These are phyloP conservation scores for Cairina moschata DNA, from an alignment of 2,113 vertebrate species.

Conservation along the genomic window DNA sequence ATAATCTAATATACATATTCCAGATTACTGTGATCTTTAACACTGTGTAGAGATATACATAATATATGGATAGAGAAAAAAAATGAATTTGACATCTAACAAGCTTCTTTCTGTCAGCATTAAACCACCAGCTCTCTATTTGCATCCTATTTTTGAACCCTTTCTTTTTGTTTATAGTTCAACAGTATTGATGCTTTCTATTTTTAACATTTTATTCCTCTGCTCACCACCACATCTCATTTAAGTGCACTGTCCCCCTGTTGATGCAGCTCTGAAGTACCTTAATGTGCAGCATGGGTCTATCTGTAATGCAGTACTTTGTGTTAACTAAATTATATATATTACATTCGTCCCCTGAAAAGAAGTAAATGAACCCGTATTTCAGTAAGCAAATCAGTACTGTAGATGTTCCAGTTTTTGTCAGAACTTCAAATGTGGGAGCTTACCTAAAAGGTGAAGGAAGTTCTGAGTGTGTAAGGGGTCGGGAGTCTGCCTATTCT, in stretches of 20 bases:
- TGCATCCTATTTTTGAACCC: not conserved
- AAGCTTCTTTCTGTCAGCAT: not conserved
- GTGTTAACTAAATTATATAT: not conserved
- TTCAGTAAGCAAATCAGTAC: not conserved
- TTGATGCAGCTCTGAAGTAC: not conserved
- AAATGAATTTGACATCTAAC: not conserved
- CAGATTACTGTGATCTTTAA: not conserved
- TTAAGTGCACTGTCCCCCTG: not conserved
- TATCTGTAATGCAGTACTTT: not conserved
- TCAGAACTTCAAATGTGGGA: not conserved
- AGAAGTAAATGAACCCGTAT: not conserved
- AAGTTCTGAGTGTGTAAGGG: not conserved
- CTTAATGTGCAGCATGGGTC: not conserved
- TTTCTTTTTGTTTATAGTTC: slow-evolving; percentile 1
- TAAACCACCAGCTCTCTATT: not conserved
- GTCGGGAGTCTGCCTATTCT: not conserved
- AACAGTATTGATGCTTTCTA: not conserved
- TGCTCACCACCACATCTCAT: not conserved
- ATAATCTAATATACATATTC: not conserved
- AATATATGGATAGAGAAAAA: not conserved
- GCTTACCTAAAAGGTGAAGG: not conserved
- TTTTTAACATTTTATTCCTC: not conserved
- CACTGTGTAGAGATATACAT: not conserved
- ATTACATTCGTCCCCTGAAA: not conserved
- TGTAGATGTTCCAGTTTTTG: not conserved